phyloP scores from a whole-genome alignment of 2,113 vertebrate genomes.

The Entosphenus tridentatus region DNA sequence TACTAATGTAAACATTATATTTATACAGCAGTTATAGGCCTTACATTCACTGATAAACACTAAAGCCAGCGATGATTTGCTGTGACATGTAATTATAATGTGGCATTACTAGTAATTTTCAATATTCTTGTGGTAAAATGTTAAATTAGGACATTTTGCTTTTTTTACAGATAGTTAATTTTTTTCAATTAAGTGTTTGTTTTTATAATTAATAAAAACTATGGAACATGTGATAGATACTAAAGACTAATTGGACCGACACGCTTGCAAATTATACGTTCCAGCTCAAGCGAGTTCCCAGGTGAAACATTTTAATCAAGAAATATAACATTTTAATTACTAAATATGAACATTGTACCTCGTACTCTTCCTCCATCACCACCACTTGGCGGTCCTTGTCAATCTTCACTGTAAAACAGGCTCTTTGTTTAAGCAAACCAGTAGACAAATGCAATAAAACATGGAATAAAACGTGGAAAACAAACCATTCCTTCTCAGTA shows the following conservation, averaged over 20 bases:
- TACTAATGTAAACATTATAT: no score
- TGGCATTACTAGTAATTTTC: not conserved
- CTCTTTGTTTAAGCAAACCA: no score
- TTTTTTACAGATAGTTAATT: not conserved
- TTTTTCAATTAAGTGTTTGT: not conserved
- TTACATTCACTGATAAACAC: no score
- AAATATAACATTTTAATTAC: not conserved
- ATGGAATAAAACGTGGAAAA: constrained; percentile 16
- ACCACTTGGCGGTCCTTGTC: constrained; percentile 75
- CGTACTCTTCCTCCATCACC: constrained; percentile 71
- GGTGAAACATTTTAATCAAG: not conserved
- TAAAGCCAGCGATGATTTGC: no score
- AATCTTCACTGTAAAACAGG: constrained; percentile 54
- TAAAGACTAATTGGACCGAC: not conserved
- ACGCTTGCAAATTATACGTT: no score
- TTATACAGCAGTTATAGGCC: no score
- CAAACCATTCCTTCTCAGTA: not conserved
- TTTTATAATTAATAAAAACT: not conserved
- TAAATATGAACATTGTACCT: constrained; percentile 29
- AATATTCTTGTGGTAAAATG: not conserved
- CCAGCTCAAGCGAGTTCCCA: not conserved
- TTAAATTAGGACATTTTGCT: not conserved
- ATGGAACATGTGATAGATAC: not conserved
- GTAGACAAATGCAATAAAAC: no score
- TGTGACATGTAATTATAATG: no score